A percentile compares a stretch with the other conserved stretches of the same genome.
phyloP scores from a whole-genome alignment of 2,113 vertebrate genomes.

The Bothrops jararaca region DNA sequence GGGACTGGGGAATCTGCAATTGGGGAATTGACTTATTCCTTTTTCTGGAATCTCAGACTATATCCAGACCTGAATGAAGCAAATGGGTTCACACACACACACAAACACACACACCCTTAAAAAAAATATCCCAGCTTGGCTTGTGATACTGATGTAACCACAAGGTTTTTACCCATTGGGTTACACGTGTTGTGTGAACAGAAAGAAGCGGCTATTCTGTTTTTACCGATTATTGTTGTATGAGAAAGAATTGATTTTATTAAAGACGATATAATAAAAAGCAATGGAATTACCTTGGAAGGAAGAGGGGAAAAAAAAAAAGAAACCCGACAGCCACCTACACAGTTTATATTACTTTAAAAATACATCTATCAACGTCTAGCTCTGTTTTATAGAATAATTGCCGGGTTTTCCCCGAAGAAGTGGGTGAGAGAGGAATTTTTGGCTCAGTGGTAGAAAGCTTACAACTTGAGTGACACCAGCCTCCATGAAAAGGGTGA shows the following conservation, averaged over 20 bases:
- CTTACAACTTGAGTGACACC: constrained; percentile 1
- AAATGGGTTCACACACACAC: neutral
- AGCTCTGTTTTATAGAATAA: neutral
- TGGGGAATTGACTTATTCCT: neutral
- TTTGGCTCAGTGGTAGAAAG: neutral
- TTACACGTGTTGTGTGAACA: neutral
- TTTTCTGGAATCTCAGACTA: neutral
- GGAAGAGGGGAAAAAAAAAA: fast-evolving
- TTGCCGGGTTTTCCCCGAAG: neutral
- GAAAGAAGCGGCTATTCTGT: neutral
- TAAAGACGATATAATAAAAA: fast-evolving
- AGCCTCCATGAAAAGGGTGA: constrained; percentile 51
- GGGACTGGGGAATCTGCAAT: neutral
- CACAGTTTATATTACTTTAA: constrained; percentile 9
- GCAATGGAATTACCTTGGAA: neutral
- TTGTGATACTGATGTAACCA: neutral
- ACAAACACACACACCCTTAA: no score
- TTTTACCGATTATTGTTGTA: neutral
- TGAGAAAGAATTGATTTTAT: neutral
- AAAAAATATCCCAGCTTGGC: neutral
- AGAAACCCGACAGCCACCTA: neutral
- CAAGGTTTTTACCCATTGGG: neutral
- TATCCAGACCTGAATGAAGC: neutral
- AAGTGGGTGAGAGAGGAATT: neutral
- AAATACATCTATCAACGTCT: neutral